Percentiles rank a stretch among this genome's conserved stretches.
These are phyloP conservation scores for Tauraco hartlaubi DNA, from an alignment of 2,797 vertebrate genomes.

Conservation along the genomic window DNA sequence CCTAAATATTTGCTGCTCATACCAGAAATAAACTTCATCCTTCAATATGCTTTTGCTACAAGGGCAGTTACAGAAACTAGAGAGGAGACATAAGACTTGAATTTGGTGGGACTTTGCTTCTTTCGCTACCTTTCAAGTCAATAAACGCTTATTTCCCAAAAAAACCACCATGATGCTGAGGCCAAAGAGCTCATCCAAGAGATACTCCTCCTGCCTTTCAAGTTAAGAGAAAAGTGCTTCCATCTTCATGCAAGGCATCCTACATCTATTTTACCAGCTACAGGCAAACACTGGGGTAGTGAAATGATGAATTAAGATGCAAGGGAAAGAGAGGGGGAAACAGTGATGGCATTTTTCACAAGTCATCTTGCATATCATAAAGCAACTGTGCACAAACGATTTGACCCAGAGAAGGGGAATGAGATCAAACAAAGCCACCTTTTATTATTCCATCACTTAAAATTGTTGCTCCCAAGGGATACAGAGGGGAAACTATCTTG, in stretches of 20 bases:
- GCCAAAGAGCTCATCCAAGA: not conserved
- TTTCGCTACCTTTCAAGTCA: not conserved
- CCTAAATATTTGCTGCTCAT: conserved; percentile 41
- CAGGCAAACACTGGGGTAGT: not conserved
- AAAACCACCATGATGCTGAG: not conserved
- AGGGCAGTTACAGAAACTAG: not conserved
- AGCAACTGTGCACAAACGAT: not conserved
- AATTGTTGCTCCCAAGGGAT: not conserved
- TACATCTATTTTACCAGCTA: not conserved
- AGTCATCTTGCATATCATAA: not conserved
- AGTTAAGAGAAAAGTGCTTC: not conserved
- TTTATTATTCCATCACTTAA: accelerated
- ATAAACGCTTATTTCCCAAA: not conserved
- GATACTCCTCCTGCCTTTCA: too few relatives aligned
- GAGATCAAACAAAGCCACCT: not conserved
- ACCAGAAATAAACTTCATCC: conserved; percentile 53
- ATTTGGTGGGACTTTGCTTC: too few relatives aligned
- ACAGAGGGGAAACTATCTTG: not conserved
- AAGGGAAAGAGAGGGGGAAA: not conserved
- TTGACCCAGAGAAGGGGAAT: not conserved
- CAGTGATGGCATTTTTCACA: conserved; percentile 25
- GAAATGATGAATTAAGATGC: not conserved
- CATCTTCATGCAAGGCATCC: not conserved
- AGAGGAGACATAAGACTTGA: not conserved
- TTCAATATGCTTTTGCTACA: not conserved